Percentiles rank a stretch among this genome's conserved stretches.
Evolutionary conservation across 2,888 invertebrate genomes (phyloP).

Genomic region (Leucania comma): DNA sequence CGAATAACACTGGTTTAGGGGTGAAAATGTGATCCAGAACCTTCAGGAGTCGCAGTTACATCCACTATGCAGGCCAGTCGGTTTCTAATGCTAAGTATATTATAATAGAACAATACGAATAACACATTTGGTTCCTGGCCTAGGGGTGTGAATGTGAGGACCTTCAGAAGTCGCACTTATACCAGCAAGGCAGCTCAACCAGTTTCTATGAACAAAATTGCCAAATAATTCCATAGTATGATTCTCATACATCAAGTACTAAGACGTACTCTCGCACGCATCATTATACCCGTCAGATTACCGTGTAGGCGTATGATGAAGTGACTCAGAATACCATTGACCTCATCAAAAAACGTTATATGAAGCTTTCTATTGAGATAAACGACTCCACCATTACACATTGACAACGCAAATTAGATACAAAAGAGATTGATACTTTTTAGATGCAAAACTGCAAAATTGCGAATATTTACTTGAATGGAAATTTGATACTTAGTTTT

Average conservation of each 20-base stretch:
- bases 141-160: no score
- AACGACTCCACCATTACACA: slow-evolving; percentile 38
- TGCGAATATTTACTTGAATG: slow-evolving; percentile 19
- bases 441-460: slow-evolving; percentile 44
- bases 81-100: not conserved
- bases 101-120: no score
- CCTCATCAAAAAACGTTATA: slow-evolving; percentile 57
- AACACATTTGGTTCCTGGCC: no score
- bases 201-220: not conserved
- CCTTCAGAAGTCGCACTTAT: not conserved
- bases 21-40: no score
- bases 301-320: slow-evolving; percentile 57
- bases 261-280: slow-evolving; percentile 37
- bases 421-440: slow-evolving; percentile 47
- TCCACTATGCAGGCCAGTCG: not conserved
- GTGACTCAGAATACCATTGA: slow-evolving; percentile 64
- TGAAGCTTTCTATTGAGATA: slow-evolving; percentile 57
- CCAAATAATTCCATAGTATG: not conserved
- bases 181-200: not conserved
- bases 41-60: not conserved
- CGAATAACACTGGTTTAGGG: no score
- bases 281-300: slow-evolving; percentile 46
- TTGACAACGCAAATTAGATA: slow-evolving; percentile 48
- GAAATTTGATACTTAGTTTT: slow-evolving; percentile 30
- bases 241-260: slow-evolving; percentile 17